Percentiles rank a stretch among this genome's conserved stretches.
Conservation (phyloP, 2,888 invertebrate genomes). For the Hirtodrosophila alboralis region DNA sequence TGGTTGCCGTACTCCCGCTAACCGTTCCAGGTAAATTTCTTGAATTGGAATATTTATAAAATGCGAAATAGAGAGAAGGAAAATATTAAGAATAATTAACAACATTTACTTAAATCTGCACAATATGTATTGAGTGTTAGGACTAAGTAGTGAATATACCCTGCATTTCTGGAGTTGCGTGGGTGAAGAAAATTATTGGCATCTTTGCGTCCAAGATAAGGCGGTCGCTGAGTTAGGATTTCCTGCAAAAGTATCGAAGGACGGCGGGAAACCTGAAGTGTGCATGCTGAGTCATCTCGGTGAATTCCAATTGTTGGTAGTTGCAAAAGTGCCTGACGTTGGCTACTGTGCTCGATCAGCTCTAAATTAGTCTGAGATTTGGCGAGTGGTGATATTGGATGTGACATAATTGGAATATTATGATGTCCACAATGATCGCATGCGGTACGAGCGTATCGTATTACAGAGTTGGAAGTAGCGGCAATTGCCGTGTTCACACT, state of each 20-base stretch:
- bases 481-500: constrained; percentile 15
- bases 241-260: constrained; percentile 83
- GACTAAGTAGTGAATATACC: constrained; percentile 61
- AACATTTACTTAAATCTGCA: neutral
- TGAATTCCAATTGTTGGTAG: constrained; percentile 61
- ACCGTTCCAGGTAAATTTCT: constrained; percentile 72
- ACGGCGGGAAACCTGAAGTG: constrained; percentile 82
- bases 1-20: constrained; percentile 78
- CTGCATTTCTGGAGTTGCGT: constrained; percentile 65
- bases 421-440: constrained; percentile 82
- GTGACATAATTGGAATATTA: constrained; percentile 81
- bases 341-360: constrained; percentile 66
- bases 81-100: neutral
- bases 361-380: constrained; percentile 82
- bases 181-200: constrained; percentile 58
- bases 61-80: neutral
- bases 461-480: constrained; percentile 51
- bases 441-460: constrained; percentile 73
- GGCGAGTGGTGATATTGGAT: constrained; percentile 81
- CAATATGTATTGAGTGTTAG: neutral
- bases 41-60: neutral
- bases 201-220: constrained; percentile 86
- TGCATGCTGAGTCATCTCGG: constrained; percentile 80
- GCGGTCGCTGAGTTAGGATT: constrained; percentile 85
- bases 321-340: constrained; percentile 70